These are phyloP conservation scores for Hippasteria phrygiana DNA, from an alignment of 53 echinoderm and acorn worm species.

Conservation along the genomic window DNA sequence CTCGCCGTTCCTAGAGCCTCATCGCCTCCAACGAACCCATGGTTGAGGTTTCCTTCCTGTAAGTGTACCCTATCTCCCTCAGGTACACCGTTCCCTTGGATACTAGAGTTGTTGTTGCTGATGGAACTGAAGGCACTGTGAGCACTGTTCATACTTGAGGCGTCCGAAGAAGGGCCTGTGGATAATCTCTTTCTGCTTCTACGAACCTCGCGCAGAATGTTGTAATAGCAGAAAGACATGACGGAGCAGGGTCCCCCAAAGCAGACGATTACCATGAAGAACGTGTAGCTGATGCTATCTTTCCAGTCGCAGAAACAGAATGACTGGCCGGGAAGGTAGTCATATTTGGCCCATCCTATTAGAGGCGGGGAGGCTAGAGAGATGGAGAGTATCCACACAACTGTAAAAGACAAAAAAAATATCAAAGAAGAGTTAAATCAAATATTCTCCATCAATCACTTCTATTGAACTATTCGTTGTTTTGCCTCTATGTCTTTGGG, in stretches of 20 bases:
- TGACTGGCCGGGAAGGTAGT: conserved; percentile 87
- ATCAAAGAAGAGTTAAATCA: no score
- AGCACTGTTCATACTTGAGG: conserved; percentile 12
- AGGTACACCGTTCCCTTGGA: not conserved
- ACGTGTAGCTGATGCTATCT: conserved; percentile 83
- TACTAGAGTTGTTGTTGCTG: conserved; percentile 29
- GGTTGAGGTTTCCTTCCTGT: not conserved
- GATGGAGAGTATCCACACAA: conserved; percentile 87
- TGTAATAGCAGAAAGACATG: conserved; percentile 93
- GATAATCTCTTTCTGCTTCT: conserved; percentile 79
- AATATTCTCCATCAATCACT: no score
- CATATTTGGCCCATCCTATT: conserved; percentile 85
- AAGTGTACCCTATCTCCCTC: not conserved
- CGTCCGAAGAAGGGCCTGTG: conserved; percentile 17
- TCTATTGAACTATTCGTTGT: no score
- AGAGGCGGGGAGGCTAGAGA: conserved; percentile 85
- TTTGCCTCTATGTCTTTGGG: no score
- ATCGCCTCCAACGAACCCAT: conserved; percentile 34
- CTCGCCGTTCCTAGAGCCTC: conserved; percentile 2
- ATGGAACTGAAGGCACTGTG: not conserved
- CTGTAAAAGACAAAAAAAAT: conserved; percentile 65
- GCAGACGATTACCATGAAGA: conserved; percentile 96
- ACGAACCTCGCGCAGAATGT: conserved; percentile 83
- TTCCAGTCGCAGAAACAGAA: conserved; percentile 97
- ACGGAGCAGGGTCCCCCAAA: conserved; percentile 98